These are phyloP conservation scores for Hypolimnas misippus DNA, from an alignment of 2,888 invertebrate genomes.

Conservation along the genomic window DNA sequence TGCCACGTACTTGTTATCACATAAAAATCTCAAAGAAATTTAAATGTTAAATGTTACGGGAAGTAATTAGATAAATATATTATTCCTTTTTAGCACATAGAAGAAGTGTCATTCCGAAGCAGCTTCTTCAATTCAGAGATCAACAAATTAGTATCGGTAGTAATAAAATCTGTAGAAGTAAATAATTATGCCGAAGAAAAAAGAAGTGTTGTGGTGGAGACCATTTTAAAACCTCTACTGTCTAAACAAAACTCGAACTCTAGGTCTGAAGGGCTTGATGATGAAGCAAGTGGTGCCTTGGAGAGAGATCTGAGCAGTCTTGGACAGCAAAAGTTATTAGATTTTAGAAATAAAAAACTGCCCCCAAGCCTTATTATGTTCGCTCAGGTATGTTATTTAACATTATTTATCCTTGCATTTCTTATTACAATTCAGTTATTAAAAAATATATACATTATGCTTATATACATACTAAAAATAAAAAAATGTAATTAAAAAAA, in stretches of 20 bases:
- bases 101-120: slow-evolving; percentile 92
- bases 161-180: slow-evolving; percentile 91
- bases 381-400: slow-evolving; percentile 86
- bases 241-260: slow-evolving; percentile 73
- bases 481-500: no score
- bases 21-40: no score
- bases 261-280: slow-evolving; percentile 51
- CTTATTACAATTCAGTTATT: no score
- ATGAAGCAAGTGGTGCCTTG: slow-evolving; percentile 44
- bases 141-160: slow-evolving; percentile 91
- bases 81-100: no score
- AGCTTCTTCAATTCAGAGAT: slow-evolving; percentile 95
- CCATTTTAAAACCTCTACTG: slow-evolving; percentile 76
- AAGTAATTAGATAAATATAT: no score
- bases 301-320: slow-evolving; percentile 51
- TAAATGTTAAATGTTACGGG: no score
- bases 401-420: no score
- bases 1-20: no score
- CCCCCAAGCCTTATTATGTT: slow-evolving; percentile 92
- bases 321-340: slow-evolving; percentile 70
- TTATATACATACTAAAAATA: no score
- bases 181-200: slow-evolving; percentile 88
- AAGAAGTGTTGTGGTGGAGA: slow-evolving; percentile 72
- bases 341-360: slow-evolving; percentile 90
- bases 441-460: no score